Evolutionary conservation across 2,797 vertebrate genomes (phyloP), one percentile per base, ranked within the genome.

Genomic region (Dipus sagitta): DNA sequence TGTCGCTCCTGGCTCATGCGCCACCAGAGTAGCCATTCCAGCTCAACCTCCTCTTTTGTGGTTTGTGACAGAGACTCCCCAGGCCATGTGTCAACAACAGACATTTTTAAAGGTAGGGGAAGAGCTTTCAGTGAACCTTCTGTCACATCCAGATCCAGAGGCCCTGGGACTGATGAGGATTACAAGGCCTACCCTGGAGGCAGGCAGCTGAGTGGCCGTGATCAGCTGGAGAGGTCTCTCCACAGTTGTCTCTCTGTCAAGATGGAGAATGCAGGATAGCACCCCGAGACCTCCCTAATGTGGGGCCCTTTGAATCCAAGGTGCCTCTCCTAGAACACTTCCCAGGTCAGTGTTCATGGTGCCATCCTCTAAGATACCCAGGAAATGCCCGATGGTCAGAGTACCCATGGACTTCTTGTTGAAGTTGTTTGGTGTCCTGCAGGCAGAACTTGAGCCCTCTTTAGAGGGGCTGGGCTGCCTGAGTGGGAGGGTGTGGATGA

Each of bases 231-330:
- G 34, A 72, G 21, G 1, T 20, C 89, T 17, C 62, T 79, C 67
- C 67, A 89, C 28, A 52, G 74, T 21, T 72, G 67, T 26, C 60
- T 74, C 5, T 87, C 82, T 24, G 95, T 93, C 64, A 91, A 94
- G 84, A 93, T 94, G 91, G 95, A 94, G 80, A 86, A 78, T 52
- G 88, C 79, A 13, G 89, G 94, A 4, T 93, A 93, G 77, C 71
- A 12, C 65, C 38, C n/a, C 2, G 28, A n/a, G 64, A 30, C 2
- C 54, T 74, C 58, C 60, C 2, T 23, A 14, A 30, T 10, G 52
- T 34, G 32, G 28, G 60, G 70, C 72, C 38, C n/a, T 21, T 32
- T 28, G 52, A 67, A 58, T 71, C 68, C 21, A 42, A 64, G 74
- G 60, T n/a, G 13, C 30, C 28, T 54, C 62, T 77, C 32, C 10